Base-by-base conservation (phyloP, 2,113 vertebrate species). In the Rhea americana region DNA sequence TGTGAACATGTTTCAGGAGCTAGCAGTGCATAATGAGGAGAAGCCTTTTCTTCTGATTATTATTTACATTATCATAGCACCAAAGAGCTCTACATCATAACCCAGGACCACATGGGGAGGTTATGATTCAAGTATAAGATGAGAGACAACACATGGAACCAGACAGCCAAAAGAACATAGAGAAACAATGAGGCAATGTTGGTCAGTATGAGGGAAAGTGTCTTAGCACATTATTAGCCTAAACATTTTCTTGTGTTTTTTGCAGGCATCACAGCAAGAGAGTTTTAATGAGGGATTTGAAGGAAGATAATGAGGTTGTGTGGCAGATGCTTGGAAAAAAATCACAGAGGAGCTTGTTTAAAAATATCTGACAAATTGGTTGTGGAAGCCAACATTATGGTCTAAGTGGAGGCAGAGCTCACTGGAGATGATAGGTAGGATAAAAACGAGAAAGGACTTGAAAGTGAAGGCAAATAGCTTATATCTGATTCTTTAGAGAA, bases 271-370 rank as follows among this genome's bases (percentile, higher is more conserved):
- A 95, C 93, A 96, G 96, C 94, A 95, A 95, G 93, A 90, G 85
- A 88, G 92, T 88, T 95, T 95, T 95, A 95, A 96, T 96, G 93
- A 95, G 94, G 94, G 88, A 95, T 95, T 88, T 94, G 83, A 95
- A 85, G 30, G 80, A 95, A 93, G 93, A 96, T 96, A 96, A 96
- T 95, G 94, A 96, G 94, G 90, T 95, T 94, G 68, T 94, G 80
- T 91, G 90, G 83, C 96, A 96, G 92, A 94, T 96, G 93, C 92
- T 95, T 83, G 85, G 59, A 87, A 93, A 96, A 90, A 95, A 81
- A 81, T 88, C 76, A 93, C 88, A 91, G 76, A 95, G 93, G 59
- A 94, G 10, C 68, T 93, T 88, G 68, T 94, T 94, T 93, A 91
- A 95, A 95, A 94, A 95, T 91, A 83, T 94, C 88, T 94, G 88